Evolutionary conservation across 2,797 vertebrate genomes (phyloP).

Genomic region (Acrossocheilus wenchowensis): DNA sequence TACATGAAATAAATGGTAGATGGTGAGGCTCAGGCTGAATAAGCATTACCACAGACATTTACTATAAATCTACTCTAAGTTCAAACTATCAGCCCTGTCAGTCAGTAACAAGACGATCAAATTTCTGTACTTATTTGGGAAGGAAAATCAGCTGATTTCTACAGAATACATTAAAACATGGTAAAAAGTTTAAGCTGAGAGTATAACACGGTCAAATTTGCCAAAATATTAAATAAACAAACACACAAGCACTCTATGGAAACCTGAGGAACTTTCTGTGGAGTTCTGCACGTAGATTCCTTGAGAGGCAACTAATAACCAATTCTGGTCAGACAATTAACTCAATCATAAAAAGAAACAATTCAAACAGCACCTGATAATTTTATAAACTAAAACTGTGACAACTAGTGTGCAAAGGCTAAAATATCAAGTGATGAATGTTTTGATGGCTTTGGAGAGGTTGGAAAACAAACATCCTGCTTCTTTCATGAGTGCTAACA

Average conservation of each 20-base stretch:
- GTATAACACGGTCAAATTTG: not conserved
- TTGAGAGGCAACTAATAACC: slow-evolving; percentile 58
- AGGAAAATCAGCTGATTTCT: slow-evolving; percentile 53
- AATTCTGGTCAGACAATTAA: slow-evolving; percentile 66
- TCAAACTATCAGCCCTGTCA: slow-evolving; percentile 13
- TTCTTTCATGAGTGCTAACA: slow-evolving; percentile 39
- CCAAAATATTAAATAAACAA: not conserved
- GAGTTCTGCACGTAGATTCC: not conserved
- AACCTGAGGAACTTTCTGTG: not conserved
- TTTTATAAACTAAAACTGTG: slow-evolving; percentile 65
- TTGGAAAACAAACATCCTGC: slow-evolving; percentile 53
- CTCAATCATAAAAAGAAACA: slow-evolving; percentile 51
- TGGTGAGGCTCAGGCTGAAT: not conserved
- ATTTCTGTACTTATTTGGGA: not conserved
- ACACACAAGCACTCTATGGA: not conserved
- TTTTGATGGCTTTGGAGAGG: slow-evolving; percentile 54
- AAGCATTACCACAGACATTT: not conserved
- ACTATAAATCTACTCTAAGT: not conserved
- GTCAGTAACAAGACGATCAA: slow-evolving; percentile 52
- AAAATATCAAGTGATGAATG: slow-evolving; percentile 45
- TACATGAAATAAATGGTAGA: not conserved
- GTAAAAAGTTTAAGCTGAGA: not conserved
- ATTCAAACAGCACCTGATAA: slow-evolving; percentile 60
- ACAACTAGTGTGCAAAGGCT: slow-evolving; percentile 47
- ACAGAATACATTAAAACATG: slow-evolving; percentile 6